phyloP scores from a whole-genome alignment of 2,797 vertebrate genomes.

The Gobio occitaniae region DNA sequence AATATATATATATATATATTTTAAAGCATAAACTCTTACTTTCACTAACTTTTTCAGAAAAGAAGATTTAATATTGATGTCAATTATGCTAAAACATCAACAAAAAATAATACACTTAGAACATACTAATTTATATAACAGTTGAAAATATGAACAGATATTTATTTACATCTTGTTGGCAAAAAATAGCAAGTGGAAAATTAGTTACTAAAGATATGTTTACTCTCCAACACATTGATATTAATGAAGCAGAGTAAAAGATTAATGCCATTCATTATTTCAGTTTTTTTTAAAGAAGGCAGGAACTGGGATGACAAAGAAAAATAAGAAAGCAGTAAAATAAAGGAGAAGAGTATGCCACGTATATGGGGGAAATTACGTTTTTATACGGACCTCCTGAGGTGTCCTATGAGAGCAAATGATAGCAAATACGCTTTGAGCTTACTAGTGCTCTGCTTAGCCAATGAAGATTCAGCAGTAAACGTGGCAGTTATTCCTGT shows the following conservation, averaged over 20 bases:
- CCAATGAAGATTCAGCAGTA: conserved; percentile 12
- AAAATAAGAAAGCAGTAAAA: background rate
- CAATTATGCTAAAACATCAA: background rate
- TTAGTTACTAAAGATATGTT: background rate
- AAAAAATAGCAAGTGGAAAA: background rate
- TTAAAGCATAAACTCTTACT: background rate
- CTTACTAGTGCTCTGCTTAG: conserved; percentile 3
- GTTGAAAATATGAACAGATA: background rate
- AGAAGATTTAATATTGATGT: background rate
- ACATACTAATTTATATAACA: background rate
- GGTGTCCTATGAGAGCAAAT: background rate
- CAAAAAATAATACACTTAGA: background rate
- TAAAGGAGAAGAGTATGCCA: background rate
- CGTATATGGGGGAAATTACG: background rate
- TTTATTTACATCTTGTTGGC: background rate
- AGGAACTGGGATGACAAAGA: background rate
- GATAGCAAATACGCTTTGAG: conserved; percentile 7
- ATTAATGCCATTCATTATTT: background rate
- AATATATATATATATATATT: background rate
- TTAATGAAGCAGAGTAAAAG: background rate
- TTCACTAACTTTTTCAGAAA: background rate
- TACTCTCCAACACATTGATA: background rate
- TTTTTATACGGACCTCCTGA: background rate
- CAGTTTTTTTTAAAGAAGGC: background rate
- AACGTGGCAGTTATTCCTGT: conserved; percentile 8